phyloP scores from a whole-genome alignment of 2,113 vertebrate genomes.

The Sinocyclocheilus maitianheensis region DNA sequence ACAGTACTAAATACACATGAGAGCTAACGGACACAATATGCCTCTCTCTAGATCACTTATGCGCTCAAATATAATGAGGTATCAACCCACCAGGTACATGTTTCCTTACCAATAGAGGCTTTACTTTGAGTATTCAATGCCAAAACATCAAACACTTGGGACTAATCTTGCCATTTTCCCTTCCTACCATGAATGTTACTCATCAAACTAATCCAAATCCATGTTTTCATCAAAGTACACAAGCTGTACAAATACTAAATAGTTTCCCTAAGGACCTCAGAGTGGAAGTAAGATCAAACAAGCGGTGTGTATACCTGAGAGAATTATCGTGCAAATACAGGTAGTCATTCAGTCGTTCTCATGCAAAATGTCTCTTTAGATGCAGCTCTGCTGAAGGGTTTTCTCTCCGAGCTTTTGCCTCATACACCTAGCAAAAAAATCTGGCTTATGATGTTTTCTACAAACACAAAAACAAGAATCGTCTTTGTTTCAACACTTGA shows the following conservation, averaged over 20 bases:
- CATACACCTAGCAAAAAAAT: not conserved
- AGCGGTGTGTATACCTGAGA: not conserved
- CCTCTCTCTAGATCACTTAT: not conserved
- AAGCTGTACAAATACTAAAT: conserved; percentile 20
- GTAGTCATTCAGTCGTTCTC: not conserved
- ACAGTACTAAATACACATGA: conserved; percentile 15
- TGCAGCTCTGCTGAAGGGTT: not conserved
- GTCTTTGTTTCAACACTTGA: conserved; percentile 2
- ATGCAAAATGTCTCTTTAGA: not conserved
- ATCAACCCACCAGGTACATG: not conserved
- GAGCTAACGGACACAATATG: conserved; percentile 8
- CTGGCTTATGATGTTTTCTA: not conserved
- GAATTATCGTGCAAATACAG: not conserved
- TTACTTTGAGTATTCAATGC: conserved; percentile 5
- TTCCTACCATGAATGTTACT: conserved; percentile 13
- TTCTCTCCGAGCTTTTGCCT: not conserved
- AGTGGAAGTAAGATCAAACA: conserved; percentile 14
- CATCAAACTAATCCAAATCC: conserved; percentile 22
- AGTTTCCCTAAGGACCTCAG: conserved; percentile 6
- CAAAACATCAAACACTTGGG: conserved; percentile 22
- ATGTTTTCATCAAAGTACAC: conserved; percentile 24
- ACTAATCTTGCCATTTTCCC: not conserved
- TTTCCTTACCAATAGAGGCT: conserved; percentile 1
- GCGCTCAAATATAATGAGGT: not conserved
- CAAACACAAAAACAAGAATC: not conserved